Evolutionary conservation across 2,113 vertebrate species (phyloP).

Genomic region (Poeciliopsis turrubarensis): DNA sequence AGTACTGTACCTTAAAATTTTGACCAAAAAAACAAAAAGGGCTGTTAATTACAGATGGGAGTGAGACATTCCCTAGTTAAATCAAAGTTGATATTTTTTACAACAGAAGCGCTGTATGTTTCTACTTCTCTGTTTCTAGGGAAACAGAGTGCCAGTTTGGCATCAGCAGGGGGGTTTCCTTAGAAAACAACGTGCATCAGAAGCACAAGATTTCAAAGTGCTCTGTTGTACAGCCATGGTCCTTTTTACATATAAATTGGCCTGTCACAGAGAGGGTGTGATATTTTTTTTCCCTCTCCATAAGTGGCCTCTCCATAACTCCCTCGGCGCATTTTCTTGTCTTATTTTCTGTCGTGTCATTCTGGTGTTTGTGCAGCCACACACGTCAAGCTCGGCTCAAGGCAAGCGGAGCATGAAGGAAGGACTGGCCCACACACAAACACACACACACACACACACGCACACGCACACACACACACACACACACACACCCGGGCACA

Average conservation of each 20-base stretch:
- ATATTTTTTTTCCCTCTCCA: not conserved
- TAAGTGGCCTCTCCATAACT: slow-evolving; percentile 13
- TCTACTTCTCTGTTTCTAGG: slow-evolving; percentile 58
- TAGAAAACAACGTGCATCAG: slow-evolving; percentile 31
- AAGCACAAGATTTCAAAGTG: slow-evolving; percentile 25
- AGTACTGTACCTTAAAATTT: not conserved
- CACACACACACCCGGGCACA: slow-evolving; percentile 9
- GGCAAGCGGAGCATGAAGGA: slow-evolving; percentile 28
- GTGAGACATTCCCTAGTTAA: slow-evolving; percentile 26
- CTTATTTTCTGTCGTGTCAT: slow-evolving; percentile 44
- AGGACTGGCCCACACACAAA: slow-evolving; percentile 35
- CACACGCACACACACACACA: slow-evolving; percentile 12
- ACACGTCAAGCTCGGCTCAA: slow-evolving; percentile 25
- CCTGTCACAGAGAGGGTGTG: slow-evolving; percentile 34
- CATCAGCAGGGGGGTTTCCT: slow-evolving; percentile 56
- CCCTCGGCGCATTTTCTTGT: slow-evolving; percentile 3
- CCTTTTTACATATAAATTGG: slow-evolving; percentile 42
- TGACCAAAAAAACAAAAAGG: slow-evolving; percentile 2
- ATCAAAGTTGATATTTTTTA: slow-evolving; percentile 17
- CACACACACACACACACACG: slow-evolving; percentile 6
- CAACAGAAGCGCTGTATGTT: slow-evolving; percentile 30
- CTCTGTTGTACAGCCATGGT: slow-evolving; percentile 27
- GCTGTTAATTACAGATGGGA: slow-evolving; percentile 18
- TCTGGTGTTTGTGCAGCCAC: slow-evolving; percentile 15
- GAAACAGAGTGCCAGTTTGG: slow-evolving; percentile 47